phyloP scores from a whole-genome alignment of 2,888 invertebrate genomes.

The Morinoia aosen region DNA sequence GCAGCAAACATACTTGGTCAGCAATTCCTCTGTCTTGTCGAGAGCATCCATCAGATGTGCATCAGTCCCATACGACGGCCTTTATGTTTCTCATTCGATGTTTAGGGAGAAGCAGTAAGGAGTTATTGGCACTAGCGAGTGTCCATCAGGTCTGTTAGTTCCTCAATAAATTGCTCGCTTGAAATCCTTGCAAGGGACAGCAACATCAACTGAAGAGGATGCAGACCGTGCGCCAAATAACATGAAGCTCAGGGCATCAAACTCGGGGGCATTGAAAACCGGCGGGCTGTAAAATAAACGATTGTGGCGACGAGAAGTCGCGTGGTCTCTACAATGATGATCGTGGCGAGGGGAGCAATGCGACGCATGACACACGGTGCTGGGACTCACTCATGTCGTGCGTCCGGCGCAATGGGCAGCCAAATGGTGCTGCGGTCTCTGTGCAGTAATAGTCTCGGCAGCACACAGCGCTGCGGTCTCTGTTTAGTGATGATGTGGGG shows the following conservation, averaged over 20 bases:
- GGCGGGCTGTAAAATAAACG: constrained; percentile 9
- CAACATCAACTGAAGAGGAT: not conserved
- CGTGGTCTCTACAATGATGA: not conserved
- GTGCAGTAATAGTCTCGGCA: not conserved
- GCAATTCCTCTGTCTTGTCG: not conserved
- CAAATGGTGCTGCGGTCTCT: not conserved
- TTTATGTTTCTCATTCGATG: constrained; percentile 12
- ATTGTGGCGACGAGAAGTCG: constrained; percentile 12
- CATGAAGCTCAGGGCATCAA: not conserved
- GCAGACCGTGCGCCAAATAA: not conserved
- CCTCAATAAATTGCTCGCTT: constrained; percentile 17
- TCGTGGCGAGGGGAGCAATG: not conserved
- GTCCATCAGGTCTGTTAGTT: constrained; percentile 17
- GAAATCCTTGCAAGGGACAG: not conserved
- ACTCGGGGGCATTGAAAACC: not conserved
- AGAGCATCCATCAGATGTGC: not conserved
- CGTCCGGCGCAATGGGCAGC: not conserved
- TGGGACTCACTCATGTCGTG: not conserved
- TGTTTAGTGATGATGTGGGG: too few relatives aligned
- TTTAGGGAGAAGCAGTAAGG: constrained; percentile 1
- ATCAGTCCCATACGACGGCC: not conserved
- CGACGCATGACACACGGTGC: not conserved
- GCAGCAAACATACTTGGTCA: not conserved
- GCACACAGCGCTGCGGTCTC: not conserved
- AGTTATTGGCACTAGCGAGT: constrained; percentile 9